Conservation (phyloP, 1,140 invertebrate genomes). For the Hycleus cichorii region DNA sequence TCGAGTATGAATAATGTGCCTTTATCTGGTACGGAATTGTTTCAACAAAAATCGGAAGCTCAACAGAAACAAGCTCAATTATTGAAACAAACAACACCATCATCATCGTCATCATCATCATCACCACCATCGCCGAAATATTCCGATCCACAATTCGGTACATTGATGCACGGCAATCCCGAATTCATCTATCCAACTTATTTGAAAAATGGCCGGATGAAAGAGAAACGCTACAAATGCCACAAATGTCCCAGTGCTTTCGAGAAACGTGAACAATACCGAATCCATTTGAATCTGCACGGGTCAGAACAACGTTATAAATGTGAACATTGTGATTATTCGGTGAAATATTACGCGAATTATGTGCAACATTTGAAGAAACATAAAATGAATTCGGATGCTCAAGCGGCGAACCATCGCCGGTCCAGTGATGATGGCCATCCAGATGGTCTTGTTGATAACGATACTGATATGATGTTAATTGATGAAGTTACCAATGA, state of each 20-base stretch:
- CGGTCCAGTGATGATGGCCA: conserved; percentile 31
- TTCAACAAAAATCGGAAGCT: conserved; percentile 53
- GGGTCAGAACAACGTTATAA: conserved; percentile 76
- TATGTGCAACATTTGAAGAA: conserved; percentile 72
- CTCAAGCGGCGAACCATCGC: conserved; percentile 41
- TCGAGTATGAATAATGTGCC: conserved; percentile 41
- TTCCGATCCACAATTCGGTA: conserved; percentile 57
- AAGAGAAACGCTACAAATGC: conserved; percentile 74
- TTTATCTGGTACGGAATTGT: conserved; percentile 55
- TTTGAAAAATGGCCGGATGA: conserved; percentile 63
- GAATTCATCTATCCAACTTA: conserved; percentile 70
- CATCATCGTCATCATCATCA: not conserved
- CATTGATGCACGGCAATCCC: conserved; percentile 60
- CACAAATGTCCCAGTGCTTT: conserved; percentile 83
- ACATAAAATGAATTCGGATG: conserved; percentile 64
- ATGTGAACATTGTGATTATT: conserved; percentile 82
- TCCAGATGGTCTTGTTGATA: not conserved
- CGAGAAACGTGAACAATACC: conserved; percentile 78
- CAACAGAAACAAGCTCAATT: conserved; percentile 30
- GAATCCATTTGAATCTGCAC: conserved; percentile 74
- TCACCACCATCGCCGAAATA: conserved; percentile 9
- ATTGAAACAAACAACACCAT: conserved; percentile 15
- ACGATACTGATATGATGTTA: conserved; percentile 28
- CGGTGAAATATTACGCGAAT: conserved; percentile 78
- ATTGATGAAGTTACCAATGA: conserved; percentile 35